Evolutionary conservation across 1,140 invertebrate species (phyloP).

Genomic region (Bombus vancouverensis): DNA sequence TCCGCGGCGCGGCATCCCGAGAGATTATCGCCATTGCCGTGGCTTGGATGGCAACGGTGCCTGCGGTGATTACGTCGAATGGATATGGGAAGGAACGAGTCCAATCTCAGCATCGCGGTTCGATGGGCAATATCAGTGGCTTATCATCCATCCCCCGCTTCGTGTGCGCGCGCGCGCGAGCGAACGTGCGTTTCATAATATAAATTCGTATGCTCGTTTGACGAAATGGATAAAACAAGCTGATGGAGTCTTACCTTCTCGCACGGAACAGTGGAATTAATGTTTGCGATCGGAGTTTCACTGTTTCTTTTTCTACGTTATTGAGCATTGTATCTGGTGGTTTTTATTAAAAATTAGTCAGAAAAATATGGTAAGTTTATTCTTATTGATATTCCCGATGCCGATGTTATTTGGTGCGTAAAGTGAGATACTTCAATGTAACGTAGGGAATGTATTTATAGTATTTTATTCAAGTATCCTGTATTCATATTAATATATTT

Average conservation of each 20-base stretch:
- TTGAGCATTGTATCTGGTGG: no score
- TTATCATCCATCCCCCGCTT: slow-evolving; percentile 68
- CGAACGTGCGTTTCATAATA: slow-evolving; percentile 51
- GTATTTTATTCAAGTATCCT: no score
- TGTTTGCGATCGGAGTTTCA: neutral
- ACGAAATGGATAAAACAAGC: slow-evolving; percentile 42
- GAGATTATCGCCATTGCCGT: slow-evolving; percentile 65
- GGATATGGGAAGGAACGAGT: slow-evolving; percentile 73
- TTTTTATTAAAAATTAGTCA: neutral
- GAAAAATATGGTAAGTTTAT: neutral
- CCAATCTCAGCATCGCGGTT: slow-evolving; percentile 74
- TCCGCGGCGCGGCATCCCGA: slow-evolving; percentile 34
- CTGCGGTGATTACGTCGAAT: slow-evolving; percentile 71
- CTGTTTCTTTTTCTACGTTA: neutral
- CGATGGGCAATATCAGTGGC: slow-evolving; percentile 75
- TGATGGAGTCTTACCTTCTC: slow-evolving; percentile 4
- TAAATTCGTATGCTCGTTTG: slow-evolving; percentile 62
- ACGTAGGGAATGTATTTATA: no score
- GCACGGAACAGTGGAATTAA: neutral
- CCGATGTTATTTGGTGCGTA: neutral
- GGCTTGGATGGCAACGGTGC: slow-evolving; percentile 46
- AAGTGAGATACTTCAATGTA: neutral
- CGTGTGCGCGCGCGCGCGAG: slow-evolving; percentile 16
- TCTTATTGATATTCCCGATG: neutral
- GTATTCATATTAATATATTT: no score